These are phyloP conservation scores for Thelaira solivaga DNA, from an alignment of 2,888 invertebrate species.

Conservation along the genomic window DNA sequence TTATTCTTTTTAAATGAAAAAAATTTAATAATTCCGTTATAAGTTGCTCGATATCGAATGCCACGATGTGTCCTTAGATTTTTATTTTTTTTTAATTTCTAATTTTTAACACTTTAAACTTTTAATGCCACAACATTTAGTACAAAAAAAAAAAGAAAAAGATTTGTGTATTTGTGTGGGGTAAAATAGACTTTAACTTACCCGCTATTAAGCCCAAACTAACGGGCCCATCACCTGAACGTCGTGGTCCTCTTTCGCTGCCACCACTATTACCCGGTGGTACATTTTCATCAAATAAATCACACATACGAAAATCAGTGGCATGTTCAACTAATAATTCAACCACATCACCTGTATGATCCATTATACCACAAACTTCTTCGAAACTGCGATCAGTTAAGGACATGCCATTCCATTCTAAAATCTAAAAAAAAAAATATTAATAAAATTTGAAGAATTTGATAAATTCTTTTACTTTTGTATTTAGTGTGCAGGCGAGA, in stretches of 20 bases:
- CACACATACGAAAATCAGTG: constrained; percentile 84
- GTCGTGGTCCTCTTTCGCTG: constrained; percentile 74
- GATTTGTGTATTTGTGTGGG: no score
- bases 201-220: constrained; percentile 77
- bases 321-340: constrained; percentile 92
- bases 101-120: no score
- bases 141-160: neutral
- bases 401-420: constrained; percentile 94
- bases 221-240: constrained; percentile 76
- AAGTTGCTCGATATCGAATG: no score
- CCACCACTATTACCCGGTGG: constrained; percentile 77
- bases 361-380: constrained; percentile 93
- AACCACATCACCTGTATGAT: constrained; percentile 89
- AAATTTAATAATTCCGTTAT: no score
- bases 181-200: constrained; percentile 66
- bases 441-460: no score
- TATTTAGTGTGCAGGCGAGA: no score
- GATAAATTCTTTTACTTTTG: neutral
- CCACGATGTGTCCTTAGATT: no score
- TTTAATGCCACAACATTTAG: constrained; percentile 56
- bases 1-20: no score
- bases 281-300: constrained; percentile 84
- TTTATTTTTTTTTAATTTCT: no score
- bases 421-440: constrained; percentile 82
- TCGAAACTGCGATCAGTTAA: constrained; percentile 95